Evolutionary conservation across 1,140 invertebrate genomes (phyloP).

Genomic region (Chlorops oryzae): DNA sequence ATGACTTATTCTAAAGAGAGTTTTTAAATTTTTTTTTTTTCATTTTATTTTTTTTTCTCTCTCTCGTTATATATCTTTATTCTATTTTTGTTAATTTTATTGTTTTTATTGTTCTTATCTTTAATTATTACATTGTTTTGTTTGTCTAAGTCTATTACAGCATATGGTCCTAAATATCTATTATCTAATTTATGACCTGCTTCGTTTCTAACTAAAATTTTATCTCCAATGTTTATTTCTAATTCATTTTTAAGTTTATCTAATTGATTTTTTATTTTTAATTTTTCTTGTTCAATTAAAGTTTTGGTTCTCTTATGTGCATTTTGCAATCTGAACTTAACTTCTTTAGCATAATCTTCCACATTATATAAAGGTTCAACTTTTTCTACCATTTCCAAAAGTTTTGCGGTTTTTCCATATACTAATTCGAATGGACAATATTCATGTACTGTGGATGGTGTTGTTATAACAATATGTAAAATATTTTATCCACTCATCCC

Average conservation of each 20-base stretch:
- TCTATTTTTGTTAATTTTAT: neutral
- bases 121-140: neutral
- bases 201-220: no score
- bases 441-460: neutral
- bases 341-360: constrained; percentile 8
- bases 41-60: no score
- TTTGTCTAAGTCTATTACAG: neutral
- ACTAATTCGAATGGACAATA: constrained; percentile 8
- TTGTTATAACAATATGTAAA: no score
- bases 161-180: neutral
- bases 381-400: neutral
- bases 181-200: neutral
- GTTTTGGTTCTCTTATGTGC: neutral
- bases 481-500: no score
- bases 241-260: neutral
- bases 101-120: neutral
- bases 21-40: no score
- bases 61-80: neutral
- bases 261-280: no score
- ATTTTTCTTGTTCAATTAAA: neutral
- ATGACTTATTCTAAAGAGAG: no score
- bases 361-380: neutral
- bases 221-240: no score
- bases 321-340: constrained; percentile 6
- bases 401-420: neutral